Conservation (phyloP, 1,140 invertebrate genomes). For the Hermetia illucens region DNA sequence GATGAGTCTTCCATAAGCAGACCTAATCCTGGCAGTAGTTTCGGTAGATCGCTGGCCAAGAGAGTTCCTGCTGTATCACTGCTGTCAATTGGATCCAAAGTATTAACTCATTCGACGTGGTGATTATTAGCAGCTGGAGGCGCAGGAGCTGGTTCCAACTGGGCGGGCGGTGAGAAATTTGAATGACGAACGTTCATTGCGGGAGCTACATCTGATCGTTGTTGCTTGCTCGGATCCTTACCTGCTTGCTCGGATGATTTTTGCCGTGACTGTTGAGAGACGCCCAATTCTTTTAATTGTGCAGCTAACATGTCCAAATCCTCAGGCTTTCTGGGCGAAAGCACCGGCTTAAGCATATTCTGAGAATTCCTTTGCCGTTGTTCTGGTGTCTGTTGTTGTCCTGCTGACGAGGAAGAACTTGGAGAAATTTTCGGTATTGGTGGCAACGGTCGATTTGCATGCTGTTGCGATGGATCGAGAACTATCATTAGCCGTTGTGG, state of each 20-base stretch:
- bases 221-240: too few relatives aligned
- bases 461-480: conserved; percentile 44
- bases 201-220: conserved; percentile 35
- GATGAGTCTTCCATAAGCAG: conserved; percentile 35
- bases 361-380: conserved; percentile 61
- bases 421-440: conserved; percentile 49
- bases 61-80: conserved; percentile 74
- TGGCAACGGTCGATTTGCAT: conserved; percentile 56
- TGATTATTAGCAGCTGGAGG: conserved; percentile 25
- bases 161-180: conserved; percentile 15
- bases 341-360: conserved; percentile 74
- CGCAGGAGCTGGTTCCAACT: conserved; percentile 5
- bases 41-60: conserved; percentile 87
- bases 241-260: conserved; percentile 25
- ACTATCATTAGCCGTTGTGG: conserved; percentile 77
- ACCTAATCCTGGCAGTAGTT: conserved; percentile 70
- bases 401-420: conserved; percentile 15
- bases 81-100: conserved; percentile 42
- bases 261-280: conserved; percentile 35
- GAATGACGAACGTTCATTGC: conserved; percentile 28
- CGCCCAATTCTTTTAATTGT: conserved; percentile 82
- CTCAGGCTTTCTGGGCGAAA: conserved; percentile 40
- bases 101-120: conserved; percentile 24
- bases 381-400: conserved; percentile 33
- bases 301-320: conserved; percentile 86